These are phyloP conservation scores for Heteractis magnifica DNA, from an alignment of 92 coral and sea anemone genomes.

Conservation along the genomic window DNA sequence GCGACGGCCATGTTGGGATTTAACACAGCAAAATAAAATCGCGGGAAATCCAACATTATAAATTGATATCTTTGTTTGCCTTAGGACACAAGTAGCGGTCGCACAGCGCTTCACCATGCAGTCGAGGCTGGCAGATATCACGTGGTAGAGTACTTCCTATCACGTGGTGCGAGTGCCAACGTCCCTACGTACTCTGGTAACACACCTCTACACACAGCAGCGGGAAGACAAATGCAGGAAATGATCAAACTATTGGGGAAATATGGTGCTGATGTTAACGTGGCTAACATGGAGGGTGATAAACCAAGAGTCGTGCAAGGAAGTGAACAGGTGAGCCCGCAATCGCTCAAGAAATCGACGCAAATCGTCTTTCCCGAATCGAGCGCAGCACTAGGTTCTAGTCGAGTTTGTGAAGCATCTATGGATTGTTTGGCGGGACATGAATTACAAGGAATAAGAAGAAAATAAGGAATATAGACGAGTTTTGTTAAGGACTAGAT, in stretches of 20 bases:
- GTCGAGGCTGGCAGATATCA: constrained; percentile 82
- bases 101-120: constrained; percentile 96
- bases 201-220: constrained; percentile 94
- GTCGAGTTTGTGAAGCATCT: too few species aligned
- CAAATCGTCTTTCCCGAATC: too few species aligned
- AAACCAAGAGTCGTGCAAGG: constrained; percentile 71
- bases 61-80: neutral
- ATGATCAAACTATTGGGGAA: constrained; percentile 64
- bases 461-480: too few species aligned
- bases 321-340: constrained; percentile 57
- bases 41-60: neutral
- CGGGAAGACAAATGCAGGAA: constrained; percentile 90
- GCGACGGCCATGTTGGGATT: neutral
- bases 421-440: too few species aligned
- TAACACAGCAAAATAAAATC: neutral
- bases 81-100: constrained; percentile 92
- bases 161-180: constrained; percentile 83
- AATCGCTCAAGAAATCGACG: too few species aligned
- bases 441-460: too few species aligned
- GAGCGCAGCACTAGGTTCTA: too few species aligned
- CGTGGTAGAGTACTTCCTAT: constrained; percentile 76
- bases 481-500: too few species aligned
- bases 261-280: constrained; percentile 80
- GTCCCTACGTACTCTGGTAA: constrained; percentile 87
- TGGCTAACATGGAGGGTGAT: constrained; percentile 89